Evolutionary conservation across 2,113 vertebrate genomes (phyloP).

Genomic region (Phaetusa simplex): DNA sequence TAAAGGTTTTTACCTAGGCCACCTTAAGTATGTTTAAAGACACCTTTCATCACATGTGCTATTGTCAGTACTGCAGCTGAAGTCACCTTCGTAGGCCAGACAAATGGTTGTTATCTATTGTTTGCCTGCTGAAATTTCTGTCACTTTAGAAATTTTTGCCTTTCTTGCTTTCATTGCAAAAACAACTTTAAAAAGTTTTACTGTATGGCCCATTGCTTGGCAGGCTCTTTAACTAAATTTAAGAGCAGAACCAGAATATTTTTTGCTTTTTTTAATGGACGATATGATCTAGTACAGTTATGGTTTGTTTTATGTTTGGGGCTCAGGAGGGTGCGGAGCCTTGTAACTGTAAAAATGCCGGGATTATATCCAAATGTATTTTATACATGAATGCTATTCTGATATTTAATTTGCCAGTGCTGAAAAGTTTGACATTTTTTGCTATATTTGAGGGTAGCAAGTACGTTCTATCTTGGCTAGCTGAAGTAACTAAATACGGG

Average conservation of each 20-base stretch:
- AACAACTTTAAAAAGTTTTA: background rate
- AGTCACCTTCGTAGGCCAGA: background rate
- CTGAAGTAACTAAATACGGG: background rate
- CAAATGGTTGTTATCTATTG: background rate
- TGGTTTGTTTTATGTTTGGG: background rate
- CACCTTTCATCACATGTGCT: background rate
- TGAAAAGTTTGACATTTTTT: background rate
- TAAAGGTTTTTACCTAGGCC: background rate
- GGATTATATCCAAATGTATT: background rate
- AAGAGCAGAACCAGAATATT: background rate
- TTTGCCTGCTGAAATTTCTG: background rate
- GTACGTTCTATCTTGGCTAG: background rate
- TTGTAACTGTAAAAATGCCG: background rate
- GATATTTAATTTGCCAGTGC: background rate
- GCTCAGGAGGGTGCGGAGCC: background rate
- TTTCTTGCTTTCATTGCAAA: background rate
- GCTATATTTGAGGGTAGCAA: background rate
- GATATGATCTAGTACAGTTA: background rate
- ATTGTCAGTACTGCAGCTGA: background rate
- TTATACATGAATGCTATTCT: background rate
- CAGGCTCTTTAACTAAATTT: background rate
- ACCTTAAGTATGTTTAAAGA: background rate
- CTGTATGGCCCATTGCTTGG: background rate
- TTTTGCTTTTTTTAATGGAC: background rate
- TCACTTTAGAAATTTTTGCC: background rate